Evolutionary conservation across 2,113 vertebrate genomes (phyloP).

Genomic region (Lates calcarifer): DNA sequence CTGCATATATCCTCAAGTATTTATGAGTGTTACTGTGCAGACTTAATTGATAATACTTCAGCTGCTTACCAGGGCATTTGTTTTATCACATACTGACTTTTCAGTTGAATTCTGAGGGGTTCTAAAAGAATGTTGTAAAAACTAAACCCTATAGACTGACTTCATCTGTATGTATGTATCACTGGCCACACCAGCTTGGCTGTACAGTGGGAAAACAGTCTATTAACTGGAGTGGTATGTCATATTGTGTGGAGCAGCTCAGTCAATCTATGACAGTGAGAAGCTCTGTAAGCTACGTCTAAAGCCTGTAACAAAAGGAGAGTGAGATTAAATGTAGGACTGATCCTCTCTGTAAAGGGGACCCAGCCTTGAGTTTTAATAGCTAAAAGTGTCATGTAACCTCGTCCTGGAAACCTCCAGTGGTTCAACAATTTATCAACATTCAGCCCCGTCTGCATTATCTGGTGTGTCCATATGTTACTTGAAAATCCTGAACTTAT

Average conservation of each 20-base stretch:
- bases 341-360: conserved; percentile 72
- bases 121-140: conserved; percentile 3
- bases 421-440: conserved; percentile 41
- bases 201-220: conserved; percentile 55
- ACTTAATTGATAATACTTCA: background rate
- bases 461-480: conserved; percentile 12
- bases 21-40: background rate
- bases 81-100: conserved; percentile 2
- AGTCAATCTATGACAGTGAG: conserved; percentile 62
- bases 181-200: conserved; percentile 3
- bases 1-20: background rate
- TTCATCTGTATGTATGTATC: conserved; percentile 36
- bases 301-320: conserved; percentile 79
- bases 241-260: conserved; percentile 64
- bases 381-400: conserved; percentile 67
- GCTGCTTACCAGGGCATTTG: background rate
- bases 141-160: background rate
- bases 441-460: conserved; percentile 52
- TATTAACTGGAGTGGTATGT: conserved; percentile 70
- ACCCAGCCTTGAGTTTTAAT: conserved; percentile 69
- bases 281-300: conserved; percentile 71
- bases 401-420: conserved; percentile 60
- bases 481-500: background rate
- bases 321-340: conserved; percentile 75
- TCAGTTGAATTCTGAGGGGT: background rate